A percentile compares a stretch with the other conserved stretches of the same genome.
phyloP scores from a whole-genome alignment of 2,888 invertebrate genomes.

The Tortrix viridana region DNA sequence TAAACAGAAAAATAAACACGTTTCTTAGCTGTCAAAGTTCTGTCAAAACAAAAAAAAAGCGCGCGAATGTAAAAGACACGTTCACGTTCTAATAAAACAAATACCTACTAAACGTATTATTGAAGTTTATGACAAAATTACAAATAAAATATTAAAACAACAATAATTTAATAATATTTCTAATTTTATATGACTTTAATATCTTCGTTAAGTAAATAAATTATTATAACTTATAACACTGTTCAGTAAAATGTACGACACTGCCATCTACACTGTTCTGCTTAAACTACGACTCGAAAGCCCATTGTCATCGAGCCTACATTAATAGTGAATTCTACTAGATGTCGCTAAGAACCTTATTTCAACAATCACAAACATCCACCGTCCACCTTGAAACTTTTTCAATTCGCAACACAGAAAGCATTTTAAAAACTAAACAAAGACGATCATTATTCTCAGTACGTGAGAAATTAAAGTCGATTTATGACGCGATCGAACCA shows the following conservation, averaged over 20 bases:
- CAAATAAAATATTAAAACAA: too few relatives aligned
- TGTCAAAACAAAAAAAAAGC: conserved; percentile 11
- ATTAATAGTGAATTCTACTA: too few relatives aligned
- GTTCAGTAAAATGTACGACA: neutral
- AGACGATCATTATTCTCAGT: conserved; percentile 36
- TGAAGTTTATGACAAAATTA: too few relatives aligned
- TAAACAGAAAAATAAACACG: conserved; percentile 12
- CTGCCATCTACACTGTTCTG: neutral
- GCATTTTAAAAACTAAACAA: conserved; percentile 35
- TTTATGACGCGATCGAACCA: conserved; percentile 71
- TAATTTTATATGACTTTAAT: too few relatives aligned
- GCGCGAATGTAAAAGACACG: conserved; percentile 21
- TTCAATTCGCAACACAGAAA: conserved; percentile 28
- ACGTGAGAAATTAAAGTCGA: conserved; percentile 39
- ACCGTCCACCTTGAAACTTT: conserved; percentile 23
- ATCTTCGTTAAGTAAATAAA: too few relatives aligned
- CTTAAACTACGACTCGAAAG: neutral
- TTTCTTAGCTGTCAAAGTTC: too few relatives aligned
- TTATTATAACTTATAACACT: too few relatives aligned
- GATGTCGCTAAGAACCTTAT: conserved; percentile 27
- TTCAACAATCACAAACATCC: neutral
- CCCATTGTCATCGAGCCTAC: too few relatives aligned
- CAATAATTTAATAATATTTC: too few relatives aligned
- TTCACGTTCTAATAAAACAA: neutral
- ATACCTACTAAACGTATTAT: too few relatives aligned